Base-by-base conservation (phyloP, 2,797 vertebrate genomes). In the Sebastolobus alascanus region DNA sequence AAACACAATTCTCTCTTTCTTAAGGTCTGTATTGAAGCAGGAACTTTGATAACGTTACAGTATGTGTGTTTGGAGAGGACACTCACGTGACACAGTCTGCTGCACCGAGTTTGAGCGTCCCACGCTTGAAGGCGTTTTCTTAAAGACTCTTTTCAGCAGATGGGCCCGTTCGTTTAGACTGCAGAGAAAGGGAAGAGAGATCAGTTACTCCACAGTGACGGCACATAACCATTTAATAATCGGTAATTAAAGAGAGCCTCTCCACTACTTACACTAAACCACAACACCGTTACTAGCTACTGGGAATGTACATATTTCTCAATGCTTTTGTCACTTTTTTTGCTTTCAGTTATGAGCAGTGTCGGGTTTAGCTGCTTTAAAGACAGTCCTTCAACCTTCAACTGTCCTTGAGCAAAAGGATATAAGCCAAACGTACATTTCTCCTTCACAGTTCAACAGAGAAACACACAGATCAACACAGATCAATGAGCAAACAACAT, bases 81-180 rank as follows among this genome's bases (percentile, higher is more conserved):
- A 98, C 98, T 99, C 92, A 99, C 98, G 98, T 86, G 97, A 95
- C 63, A 99, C 97, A 31, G 96, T 96, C 95, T 99, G 98, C 95
- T 98, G 98, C 93, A 98, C 95, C 3, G 98, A 98, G 90, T 97
- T 96, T 66, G 96, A 97, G n/a, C 97, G 97, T 89, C 97, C 98
- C 55, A 98, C 97, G 76, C 96, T 98, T 1, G 98, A 99, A 83
- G 98, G 97, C 4, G 97, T 97, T 96, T 99, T 99, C 94, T 96
- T 97, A 95, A 98, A 97, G 14, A 99, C 98, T 93, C 98, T 97
- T 94, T 97, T 99, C 93, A 99, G 92, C 94, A 99, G 96, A 95
- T 97, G 98, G 95, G 98, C 98, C 40, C 97, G 97, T 96, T 99
- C 98, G 76, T 99, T 99, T 96, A 99, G 91, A 88, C 98, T 99